These are phyloP conservation scores for Thelaira solivaga DNA, from an alignment of 2,888 invertebrate species.

Conservation along the genomic window DNA sequence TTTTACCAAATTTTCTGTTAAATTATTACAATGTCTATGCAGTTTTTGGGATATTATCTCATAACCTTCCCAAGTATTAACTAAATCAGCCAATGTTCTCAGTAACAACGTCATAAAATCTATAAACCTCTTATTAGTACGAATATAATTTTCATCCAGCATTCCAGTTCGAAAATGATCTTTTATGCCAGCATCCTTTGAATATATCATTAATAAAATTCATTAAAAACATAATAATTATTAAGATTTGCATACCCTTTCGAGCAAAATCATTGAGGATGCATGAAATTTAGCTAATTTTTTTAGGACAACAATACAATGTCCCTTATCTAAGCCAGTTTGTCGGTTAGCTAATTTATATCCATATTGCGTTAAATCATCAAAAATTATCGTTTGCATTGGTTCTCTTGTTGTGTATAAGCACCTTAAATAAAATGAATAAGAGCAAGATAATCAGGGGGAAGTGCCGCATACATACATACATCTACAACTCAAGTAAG, in stretches of 20 bases:
- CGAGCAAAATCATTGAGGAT: conserved; percentile 78
- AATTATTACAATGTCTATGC: conserved; percentile 71
- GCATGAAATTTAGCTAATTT: conserved; percentile 80
- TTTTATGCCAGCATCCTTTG: conserved; percentile 70
- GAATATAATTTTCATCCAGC: conserved; percentile 73
- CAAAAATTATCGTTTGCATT: conserved; percentile 74
- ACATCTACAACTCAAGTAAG: too few relatives aligned
- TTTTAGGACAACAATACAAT: conserved; percentile 78
- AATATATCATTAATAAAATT: neutral
- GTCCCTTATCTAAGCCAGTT: conserved; percentile 79
- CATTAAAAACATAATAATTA: neutral
- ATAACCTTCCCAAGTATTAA: conserved; percentile 77
- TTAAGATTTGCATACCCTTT: conserved; percentile 77
- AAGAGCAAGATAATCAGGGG: neutral
- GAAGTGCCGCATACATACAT: too few relatives aligned
- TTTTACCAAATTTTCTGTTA: conserved; percentile 71
- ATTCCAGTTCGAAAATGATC: conserved; percentile 72
- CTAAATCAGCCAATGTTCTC: conserved; percentile 74
- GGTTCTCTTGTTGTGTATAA: conserved; percentile 72
- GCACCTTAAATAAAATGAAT: conserved; percentile 66
- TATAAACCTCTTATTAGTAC: conserved; percentile 72
- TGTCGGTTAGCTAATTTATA: conserved; percentile 79
- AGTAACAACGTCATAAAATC: conserved; percentile 71
- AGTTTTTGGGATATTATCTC: conserved; percentile 76
- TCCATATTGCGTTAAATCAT: conserved; percentile 78